Percentiles rank a stretch among this genome's conserved stretches.
Conservation (phyloP, 2,888 invertebrate genomes). For the Branchipolynoe longqiensis region DNA sequence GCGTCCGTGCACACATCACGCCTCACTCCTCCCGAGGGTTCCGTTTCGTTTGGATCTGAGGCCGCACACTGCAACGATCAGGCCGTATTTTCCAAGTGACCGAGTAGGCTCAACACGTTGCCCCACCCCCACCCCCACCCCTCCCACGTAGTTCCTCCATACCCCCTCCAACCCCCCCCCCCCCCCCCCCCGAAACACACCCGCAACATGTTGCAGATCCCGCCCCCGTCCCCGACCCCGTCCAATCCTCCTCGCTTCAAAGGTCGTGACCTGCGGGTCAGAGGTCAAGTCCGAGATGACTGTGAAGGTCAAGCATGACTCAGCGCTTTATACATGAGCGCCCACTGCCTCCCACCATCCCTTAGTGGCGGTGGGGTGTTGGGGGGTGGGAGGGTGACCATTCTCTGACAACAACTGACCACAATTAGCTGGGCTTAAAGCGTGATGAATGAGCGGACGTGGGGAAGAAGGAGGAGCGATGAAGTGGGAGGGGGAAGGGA, state of each 20-base stretch:
- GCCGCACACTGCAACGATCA: background rate
- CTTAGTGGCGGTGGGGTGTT: background rate
- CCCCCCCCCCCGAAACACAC: no score
- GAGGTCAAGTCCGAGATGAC: constrained; percentile 5
- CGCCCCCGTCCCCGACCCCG: no score
- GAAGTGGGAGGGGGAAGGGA: no score
- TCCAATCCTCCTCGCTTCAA: background rate
- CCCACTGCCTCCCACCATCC: background rate
- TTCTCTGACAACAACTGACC: background rate
- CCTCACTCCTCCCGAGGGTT: background rate
- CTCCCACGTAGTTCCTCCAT: no score
- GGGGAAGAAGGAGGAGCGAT: no score
- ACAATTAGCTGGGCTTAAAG: no score
- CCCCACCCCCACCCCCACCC: background rate
- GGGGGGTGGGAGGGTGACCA: background rate
- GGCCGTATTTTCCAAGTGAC: constrained; percentile 8
- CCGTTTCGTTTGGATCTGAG: constrained; percentile 14
- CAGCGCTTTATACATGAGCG: constrained; percentile 14
- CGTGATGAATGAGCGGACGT: no score
- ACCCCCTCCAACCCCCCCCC: no score
- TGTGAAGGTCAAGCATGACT: constrained; percentile 20
- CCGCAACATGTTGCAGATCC: constrained; percentile 22
- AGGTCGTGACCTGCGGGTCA: constrained; percentile 23
- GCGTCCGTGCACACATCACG: background rate
- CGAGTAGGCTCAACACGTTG: constrained; percentile 6